phyloP scores from a whole-genome alignment of 2,113 vertebrate genomes.

The Charadrius vociferus region DNA sequence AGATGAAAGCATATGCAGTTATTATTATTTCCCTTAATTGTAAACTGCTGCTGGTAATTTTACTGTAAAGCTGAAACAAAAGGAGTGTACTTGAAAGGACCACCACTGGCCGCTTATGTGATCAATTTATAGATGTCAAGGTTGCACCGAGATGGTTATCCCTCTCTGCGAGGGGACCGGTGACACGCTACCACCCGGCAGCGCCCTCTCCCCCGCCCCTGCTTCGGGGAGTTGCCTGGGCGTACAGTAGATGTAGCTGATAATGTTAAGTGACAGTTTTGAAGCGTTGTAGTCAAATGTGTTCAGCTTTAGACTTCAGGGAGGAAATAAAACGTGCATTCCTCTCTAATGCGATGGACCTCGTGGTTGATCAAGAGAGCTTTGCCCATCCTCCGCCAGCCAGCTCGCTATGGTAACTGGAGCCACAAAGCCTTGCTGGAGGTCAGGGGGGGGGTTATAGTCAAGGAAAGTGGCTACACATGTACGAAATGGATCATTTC shows the following conservation, averaged over 20 bases:
- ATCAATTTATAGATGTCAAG: constrained; percentile 82
- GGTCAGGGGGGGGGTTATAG: not conserved
- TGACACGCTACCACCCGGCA: constrained; percentile 80
- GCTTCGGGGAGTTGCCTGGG: not conserved
- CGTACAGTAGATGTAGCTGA: constrained; percentile 55
- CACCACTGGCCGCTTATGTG: constrained; percentile 81
- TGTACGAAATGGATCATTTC: not conserved
- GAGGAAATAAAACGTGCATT: not conserved
- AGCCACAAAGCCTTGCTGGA: not conserved
- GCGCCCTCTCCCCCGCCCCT: not conserved
- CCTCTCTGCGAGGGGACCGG: constrained; percentile 59
- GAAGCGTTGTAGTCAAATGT: not conserved
- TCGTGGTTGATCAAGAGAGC: not conserved
- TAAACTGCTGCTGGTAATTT: constrained; percentile 86
- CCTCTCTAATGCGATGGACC: not conserved
- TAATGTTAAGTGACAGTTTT: constrained; percentile 63
- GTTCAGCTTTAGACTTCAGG: constrained; percentile 31
- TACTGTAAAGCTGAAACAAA: constrained; percentile 82
- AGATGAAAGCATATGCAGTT: constrained; percentile 87
- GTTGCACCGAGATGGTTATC: constrained; percentile 76
- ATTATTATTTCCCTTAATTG: constrained; percentile 88
- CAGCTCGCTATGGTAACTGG: not conserved
- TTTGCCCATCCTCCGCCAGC: not conserved
- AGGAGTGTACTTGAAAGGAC: constrained; percentile 80
- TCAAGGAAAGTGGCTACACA: not conserved